Evolutionary conservation across 2,888 invertebrate species (phyloP).

Genomic region (Diogma glabrata): DNA sequence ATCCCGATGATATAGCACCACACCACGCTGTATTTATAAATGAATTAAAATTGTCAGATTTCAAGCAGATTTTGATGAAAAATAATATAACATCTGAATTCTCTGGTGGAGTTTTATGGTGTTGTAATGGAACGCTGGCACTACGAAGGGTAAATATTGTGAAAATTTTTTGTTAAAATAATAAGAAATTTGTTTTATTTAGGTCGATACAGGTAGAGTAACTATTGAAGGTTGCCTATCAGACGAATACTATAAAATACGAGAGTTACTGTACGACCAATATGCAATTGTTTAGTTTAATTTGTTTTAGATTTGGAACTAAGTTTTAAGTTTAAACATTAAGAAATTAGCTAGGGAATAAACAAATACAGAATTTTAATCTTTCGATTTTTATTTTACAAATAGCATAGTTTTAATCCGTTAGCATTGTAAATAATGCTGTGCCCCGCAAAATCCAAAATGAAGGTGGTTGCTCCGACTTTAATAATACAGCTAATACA

Average conservation of each 20-base stretch:
- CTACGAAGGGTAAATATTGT: conserved; percentile 59
- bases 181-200: conserved; percentile 41
- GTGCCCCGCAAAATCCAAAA: conserved; percentile 86
- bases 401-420: neutral
- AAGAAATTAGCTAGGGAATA: too few species aligned
- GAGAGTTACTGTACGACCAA: conserved; percentile 87
- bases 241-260: conserved; percentile 88
- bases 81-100: conserved; percentile 76
- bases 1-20: conserved; percentile 42
- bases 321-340: too few species aligned
- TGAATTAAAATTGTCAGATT: conserved; percentile 83
- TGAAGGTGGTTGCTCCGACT: conserved; percentile 49
- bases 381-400: too few species aligned
- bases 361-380: too few species aligned
- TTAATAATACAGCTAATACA: conserved; percentile 64
- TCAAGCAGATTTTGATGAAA: conserved; percentile 66
- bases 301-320: too few species aligned
- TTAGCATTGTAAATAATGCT: conserved; percentile 56
- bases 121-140: conserved; percentile 83
- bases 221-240: conserved; percentile 88
- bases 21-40: conserved; percentile 87
- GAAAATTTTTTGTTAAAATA: too few species aligned
- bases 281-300: conserved; percentile 95
- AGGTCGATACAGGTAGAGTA: conserved; percentile 84
- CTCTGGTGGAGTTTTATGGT: conserved; percentile 84